Evolutionary conservation across 2,888 invertebrate species (phyloP), one percentile per base, ranked within the genome.

Genomic region (Pantelozetes paolii): DNA sequence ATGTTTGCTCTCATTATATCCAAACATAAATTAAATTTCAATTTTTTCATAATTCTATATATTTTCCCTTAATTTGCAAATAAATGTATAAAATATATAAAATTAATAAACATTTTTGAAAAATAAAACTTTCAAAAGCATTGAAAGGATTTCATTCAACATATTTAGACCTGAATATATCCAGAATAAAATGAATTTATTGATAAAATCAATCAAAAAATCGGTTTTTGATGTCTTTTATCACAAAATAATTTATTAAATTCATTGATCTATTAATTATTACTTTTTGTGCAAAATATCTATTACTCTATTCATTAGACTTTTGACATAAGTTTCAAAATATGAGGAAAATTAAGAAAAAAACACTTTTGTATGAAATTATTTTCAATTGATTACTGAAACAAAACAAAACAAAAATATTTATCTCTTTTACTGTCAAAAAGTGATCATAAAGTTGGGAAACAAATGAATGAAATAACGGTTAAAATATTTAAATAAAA

Each of bases 401-500:
- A 54, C 8, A 50, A 54, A 54, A 54, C 11, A 54, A 23, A 1
- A 18, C 5, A 20, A 36, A 36, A 36, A 36, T 11, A 54, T 54
- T 54, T 54, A 54, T 23, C 26, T 23, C 54, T 23, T 26, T 11
- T 11, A 26, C 26, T 26, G 20, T 13, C 23, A n/a, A 54, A 23
- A 54, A 54, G 26, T 54, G 54, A 2, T 54, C 20, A 54, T 54
- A 5, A 23, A 54, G 20, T 23, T 26, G 8, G 23, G 54, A 26
- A 54, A 54, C 26, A 54, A n/a, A n/a, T n/a, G n/a, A n/a, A 54
- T 18, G 54, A 8, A 3, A 23, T 26, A 54, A 54, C 54, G 23
- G 26, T 54, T n/a, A 1, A 54, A 54, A 54, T 54, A 54, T 54
- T 23, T 26, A 54, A 54, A 54, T 54, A 36, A 36, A 36, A 36